phyloP scores from a whole-genome alignment of 2,113 vertebrate species.

The Pseudorasbora parva region DNA sequence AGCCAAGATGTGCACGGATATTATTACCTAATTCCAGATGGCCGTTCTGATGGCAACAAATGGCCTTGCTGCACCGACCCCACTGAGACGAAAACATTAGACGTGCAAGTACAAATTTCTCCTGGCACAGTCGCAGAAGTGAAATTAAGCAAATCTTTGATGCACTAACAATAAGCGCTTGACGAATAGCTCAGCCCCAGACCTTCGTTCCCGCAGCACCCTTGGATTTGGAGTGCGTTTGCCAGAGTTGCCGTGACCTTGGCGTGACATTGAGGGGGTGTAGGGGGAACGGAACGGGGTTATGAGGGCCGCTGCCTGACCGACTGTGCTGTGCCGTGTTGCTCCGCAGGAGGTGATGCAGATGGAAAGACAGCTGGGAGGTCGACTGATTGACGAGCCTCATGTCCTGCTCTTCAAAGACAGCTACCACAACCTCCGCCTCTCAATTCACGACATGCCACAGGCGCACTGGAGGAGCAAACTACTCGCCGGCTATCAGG shows the following conservation, averaged over 20 bases:
- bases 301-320: background rate
- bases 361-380: slow-evolving; percentile 96
- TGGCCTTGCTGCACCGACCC: slow-evolving; percentile 68
- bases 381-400: slow-evolving; percentile 94
- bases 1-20: slow-evolving; percentile 61
- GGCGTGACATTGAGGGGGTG: slow-evolving; percentile 66
- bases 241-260: slow-evolving; percentile 63
- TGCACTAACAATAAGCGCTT: slow-evolving; percentile 71
- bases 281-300: slow-evolving; percentile 50
- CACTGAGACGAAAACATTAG: slow-evolving; percentile 75
- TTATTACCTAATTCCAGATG: slow-evolving; percentile 77
- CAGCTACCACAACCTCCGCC: slow-evolving; percentile 98
- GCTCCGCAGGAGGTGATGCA: slow-evolving; percentile 92
- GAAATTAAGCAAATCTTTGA: slow-evolving; percentile 74
- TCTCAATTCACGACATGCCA: slow-evolving; percentile 97
- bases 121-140: slow-evolving; percentile 75
- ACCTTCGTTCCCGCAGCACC: slow-evolving; percentile 61
- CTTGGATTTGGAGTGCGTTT: slow-evolving; percentile 9
- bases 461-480: slow-evolving; percentile 98
- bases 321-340: slow-evolving; percentile 1
- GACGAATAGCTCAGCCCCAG: slow-evolving; percentile 70
- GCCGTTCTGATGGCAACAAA: slow-evolving; percentile 74
- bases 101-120: slow-evolving; percentile 75
- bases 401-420: slow-evolving; percentile 97
- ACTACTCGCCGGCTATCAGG: slow-evolving; percentile 96